Evolutionary conservation across 2,888 invertebrate genomes (phyloP).

Genomic region (Penaeus monodon): DNA sequence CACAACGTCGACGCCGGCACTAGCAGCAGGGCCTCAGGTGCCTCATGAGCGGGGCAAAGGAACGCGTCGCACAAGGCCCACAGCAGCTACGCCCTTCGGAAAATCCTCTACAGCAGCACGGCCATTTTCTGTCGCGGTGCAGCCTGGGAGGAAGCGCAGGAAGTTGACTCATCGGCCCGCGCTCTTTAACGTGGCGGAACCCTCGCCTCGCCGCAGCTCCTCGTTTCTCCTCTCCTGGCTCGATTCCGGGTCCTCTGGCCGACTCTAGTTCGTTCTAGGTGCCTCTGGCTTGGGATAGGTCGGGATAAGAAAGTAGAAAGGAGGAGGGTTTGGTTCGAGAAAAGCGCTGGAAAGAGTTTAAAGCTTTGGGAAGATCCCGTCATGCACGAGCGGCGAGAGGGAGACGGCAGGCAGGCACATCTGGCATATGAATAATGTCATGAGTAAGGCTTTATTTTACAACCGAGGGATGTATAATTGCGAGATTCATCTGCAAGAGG

Average conservation of each 20-base stretch:
- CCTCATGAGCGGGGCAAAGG: background rate
- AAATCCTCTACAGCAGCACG: slow-evolving; percentile 21
- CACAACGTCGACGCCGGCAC: background rate
- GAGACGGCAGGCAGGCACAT: too few species aligned
- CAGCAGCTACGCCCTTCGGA: slow-evolving; percentile 12
- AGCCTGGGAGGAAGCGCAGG: slow-evolving; percentile 48
- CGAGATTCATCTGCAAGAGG: too few species aligned
- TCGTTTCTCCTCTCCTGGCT: slow-evolving; percentile 2
- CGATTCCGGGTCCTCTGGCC: background rate
- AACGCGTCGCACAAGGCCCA: background rate
- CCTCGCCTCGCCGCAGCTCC: background rate
- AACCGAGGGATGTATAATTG: too few species aligned
- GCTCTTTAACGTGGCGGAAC: slow-evolving; percentile 23
- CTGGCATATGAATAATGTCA: too few species aligned
- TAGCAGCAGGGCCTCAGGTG: background rate
- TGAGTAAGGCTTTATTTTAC: too few species aligned
- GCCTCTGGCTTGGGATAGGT: too few species aligned
- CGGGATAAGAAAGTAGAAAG: too few species aligned
- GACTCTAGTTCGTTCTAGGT: background rate
- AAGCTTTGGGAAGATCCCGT: too few species aligned
- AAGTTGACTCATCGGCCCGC: slow-evolving; percentile 50
- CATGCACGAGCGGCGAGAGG: too few species aligned
- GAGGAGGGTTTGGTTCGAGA: too few species aligned
- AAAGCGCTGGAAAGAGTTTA: too few species aligned
- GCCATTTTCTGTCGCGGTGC: slow-evolving; percentile 53